Evolutionary conservation across 2,113 vertebrate species (phyloP), one percentile per base, ranked within the genome.

Genomic region (Hirundichthys speculiger): DNA sequence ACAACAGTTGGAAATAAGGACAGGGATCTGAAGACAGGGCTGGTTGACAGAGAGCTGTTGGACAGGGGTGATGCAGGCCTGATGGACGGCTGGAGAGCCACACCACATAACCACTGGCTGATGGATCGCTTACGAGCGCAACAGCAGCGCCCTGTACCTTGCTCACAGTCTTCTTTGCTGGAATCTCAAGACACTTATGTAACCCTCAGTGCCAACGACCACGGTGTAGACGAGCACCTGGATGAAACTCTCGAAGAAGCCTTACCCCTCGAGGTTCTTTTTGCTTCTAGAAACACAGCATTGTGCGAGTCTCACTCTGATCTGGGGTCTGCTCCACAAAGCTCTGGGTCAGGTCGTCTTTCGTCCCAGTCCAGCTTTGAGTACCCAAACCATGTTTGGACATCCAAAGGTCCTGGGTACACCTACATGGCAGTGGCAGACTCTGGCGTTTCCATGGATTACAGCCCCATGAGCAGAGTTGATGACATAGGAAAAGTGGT

Each of bases 381-480:
- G 69, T 93, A 93, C 64, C 92, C 93, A 5, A 91, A 93, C 10
- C 70, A 86, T 4, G 75, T 56, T 12, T 93, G 92, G 59, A 80
- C 80, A 5, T 60, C 85, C 16, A 92, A 92, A 10, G 80, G 71
- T 30, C 82, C 81, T 0, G 89, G 88, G 59, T 94, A 94, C 75
- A 78, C 90, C 20, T 95, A 94, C 79, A 92, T 94, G 75, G 78
- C 93, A 24, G 92, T 93, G 18, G 93, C 94, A 0, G 93, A 96
- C 68, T 95, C 94, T 0, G 94, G 94, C 0, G 93, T 95, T 30
- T 96, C 93, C 1, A 91, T 94, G 62, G 93, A 95, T 73, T 95
- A 93, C 63, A 95, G 93, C 67, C 89, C 90, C 1, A 92, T 91
- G 80, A 90, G 69, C 73, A 80, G 82, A 64, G 66, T 21, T 1